A percentile compares a stretch with the other conserved stretches of the same genome.
Conservation (phyloP, 2,888 invertebrate genomes). For the Dioctria linearis region DNA sequence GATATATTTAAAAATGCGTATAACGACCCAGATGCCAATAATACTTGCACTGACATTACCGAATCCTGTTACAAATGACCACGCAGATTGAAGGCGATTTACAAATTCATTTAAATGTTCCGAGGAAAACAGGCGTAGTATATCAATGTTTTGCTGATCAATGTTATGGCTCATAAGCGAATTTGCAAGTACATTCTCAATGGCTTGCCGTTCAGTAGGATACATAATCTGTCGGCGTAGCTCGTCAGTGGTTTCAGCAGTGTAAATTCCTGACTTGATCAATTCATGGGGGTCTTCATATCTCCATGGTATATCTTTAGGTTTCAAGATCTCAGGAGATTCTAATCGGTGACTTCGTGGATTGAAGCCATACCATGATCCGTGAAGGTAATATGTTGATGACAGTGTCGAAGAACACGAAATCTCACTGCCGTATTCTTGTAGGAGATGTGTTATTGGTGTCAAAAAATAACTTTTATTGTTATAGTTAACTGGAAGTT, state of each 20-base stretch:
- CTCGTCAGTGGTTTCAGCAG: background rate
- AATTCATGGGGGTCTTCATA: background rate
- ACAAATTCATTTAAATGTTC: too few species aligned
- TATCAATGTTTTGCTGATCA: too few species aligned
- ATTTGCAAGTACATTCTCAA: background rate
- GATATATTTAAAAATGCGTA: background rate
- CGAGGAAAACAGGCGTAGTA: too few species aligned
- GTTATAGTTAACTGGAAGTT: background rate
- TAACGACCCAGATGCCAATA: background rate
- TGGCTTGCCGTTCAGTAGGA: background rate
- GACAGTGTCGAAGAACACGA: background rate
- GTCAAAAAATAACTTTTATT: conserved; percentile 9
- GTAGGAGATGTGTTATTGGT: background rate
- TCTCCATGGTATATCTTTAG: background rate
- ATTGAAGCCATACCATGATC: background rate
- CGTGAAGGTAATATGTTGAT: background rate
- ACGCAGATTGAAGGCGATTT: background rate
- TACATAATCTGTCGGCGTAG: background rate
- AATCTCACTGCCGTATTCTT: background rate
- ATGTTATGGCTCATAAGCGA: too few species aligned
- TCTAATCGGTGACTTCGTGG: background rate
- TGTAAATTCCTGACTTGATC: background rate
- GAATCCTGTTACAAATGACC: background rate
- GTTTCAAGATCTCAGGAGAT: background rate
- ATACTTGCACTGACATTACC: background rate